Percentiles rank a stretch among this genome's conserved stretches.
Evolutionary conservation across 2,797 vertebrate genomes (phyloP).

Genomic region (Rhincodon typus): DNA sequence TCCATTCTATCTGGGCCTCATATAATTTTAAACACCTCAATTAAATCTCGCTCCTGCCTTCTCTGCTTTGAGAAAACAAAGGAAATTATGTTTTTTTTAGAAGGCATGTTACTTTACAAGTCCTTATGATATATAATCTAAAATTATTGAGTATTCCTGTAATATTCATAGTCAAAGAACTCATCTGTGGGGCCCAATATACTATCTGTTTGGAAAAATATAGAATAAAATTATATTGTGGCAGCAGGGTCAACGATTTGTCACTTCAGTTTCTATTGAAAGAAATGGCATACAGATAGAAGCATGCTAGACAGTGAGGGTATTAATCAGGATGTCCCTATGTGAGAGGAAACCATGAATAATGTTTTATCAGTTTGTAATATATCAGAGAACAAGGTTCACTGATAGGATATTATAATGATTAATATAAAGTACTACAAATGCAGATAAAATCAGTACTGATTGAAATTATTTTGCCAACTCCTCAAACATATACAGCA

Average conservation of each 20-base stretch:
- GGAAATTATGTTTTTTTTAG: neutral
- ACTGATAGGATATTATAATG: conserved; percentile 24
- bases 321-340: neutral
- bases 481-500: neutral
- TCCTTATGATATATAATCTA: neutral
- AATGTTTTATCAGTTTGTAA: conserved; percentile 10
- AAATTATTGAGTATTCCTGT: neutral
- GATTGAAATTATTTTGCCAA: conserved; percentile 15
- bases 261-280: neutral
- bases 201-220: neutral
- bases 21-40: neutral
- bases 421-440: conserved; percentile 6
- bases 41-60: neutral
- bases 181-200: neutral
- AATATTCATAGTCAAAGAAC: neutral
- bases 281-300: neutral
- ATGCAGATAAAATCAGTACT: conserved; percentile 1
- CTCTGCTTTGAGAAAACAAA: neutral
- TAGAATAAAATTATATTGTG: neutral
- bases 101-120: neutral
- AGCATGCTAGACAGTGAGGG: neutral
- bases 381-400: conserved; percentile 30
- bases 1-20: neutral
- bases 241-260: neutral
- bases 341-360: conserved; percentile 19